Percentiles rank a stretch among this genome's conserved stretches.
Evolutionary conservation across 2,888 invertebrate genomes (phyloP).

Genomic region (Ophonus ardosiacus): DNA sequence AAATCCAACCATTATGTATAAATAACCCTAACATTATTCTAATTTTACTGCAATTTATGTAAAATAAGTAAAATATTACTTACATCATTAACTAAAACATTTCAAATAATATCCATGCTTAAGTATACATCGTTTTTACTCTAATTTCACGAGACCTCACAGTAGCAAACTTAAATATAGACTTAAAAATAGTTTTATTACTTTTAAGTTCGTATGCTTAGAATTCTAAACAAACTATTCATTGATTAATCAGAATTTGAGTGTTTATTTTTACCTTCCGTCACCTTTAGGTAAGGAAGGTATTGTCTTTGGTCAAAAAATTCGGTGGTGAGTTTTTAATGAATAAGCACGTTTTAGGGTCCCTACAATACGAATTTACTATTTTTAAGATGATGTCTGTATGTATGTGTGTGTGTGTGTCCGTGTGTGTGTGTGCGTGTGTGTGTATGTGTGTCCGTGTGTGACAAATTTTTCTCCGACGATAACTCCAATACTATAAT

Average conservation of each 20-base stretch:
- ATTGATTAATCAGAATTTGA: background rate
- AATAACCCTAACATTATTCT: conserved; percentile 9
- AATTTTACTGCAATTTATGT: conserved; percentile 13
- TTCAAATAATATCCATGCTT: background rate
- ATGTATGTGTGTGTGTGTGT: too few relatives aligned
- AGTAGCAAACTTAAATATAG: conserved; percentile 24
- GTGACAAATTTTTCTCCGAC: too few relatives aligned
- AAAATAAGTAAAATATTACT: conserved; percentile 16
- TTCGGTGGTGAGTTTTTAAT: too few relatives aligned
- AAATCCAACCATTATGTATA: background rate
- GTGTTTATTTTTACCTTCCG: background rate
- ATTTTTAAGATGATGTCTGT: too few relatives aligned
- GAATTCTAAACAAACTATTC: conserved; percentile 15
- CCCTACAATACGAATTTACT: too few relatives aligned
- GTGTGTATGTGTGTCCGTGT: too few relatives aligned
- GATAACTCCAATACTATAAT: too few relatives aligned
- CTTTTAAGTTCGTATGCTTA: background rate
- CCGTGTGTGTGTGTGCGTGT: too few relatives aligned
- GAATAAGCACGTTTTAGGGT: too few relatives aligned
- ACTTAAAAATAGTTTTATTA: conserved; percentile 33
- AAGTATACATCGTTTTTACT: background rate
- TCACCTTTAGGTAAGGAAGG: too few relatives aligned
- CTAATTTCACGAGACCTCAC: conserved; percentile 27
- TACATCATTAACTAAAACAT: background rate
- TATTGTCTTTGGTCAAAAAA: too few relatives aligned